Conservation (phyloP, 2,113 vertebrate species). For the Dicaeum eximium region DNA sequence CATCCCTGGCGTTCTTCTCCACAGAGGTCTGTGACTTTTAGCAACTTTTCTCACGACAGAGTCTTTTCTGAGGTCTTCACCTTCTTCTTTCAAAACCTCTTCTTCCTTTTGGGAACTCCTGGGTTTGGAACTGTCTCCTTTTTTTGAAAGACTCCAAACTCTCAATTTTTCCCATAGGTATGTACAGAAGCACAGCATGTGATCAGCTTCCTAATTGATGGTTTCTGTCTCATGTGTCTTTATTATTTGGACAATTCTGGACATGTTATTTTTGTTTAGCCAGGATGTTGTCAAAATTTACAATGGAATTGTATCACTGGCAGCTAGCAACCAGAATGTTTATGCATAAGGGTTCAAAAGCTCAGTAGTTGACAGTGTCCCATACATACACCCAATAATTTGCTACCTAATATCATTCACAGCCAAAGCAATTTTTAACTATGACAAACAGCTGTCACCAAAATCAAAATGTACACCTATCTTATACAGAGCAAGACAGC, state of each 20-base stretch:
- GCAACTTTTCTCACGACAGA: background rate
- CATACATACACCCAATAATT: background rate
- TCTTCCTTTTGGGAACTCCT: background rate
- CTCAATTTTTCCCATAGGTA: background rate
- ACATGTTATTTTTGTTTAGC: background rate
- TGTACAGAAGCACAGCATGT: background rate
- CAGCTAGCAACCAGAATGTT: background rate
- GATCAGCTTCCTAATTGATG: background rate
- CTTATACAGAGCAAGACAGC: background rate
- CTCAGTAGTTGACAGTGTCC: background rate
- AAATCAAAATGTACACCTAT: background rate
- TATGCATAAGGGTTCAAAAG: background rate
- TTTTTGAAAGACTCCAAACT: background rate
- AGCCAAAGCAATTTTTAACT: background rate
- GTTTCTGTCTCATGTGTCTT: background rate
- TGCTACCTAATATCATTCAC: background rate
- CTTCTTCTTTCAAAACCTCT: background rate
- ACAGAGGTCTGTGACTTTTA: background rate
- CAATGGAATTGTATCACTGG: background rate
- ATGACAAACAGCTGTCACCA: background rate
- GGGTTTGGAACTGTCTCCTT: background rate
- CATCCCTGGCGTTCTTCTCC: accelerated
- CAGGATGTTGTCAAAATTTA: background rate
- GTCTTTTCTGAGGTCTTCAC: background rate
- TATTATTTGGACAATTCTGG: background rate